phyloP scores from a whole-genome alignment of 2,888 invertebrate genomes.

The Bellardia pandia region DNA sequence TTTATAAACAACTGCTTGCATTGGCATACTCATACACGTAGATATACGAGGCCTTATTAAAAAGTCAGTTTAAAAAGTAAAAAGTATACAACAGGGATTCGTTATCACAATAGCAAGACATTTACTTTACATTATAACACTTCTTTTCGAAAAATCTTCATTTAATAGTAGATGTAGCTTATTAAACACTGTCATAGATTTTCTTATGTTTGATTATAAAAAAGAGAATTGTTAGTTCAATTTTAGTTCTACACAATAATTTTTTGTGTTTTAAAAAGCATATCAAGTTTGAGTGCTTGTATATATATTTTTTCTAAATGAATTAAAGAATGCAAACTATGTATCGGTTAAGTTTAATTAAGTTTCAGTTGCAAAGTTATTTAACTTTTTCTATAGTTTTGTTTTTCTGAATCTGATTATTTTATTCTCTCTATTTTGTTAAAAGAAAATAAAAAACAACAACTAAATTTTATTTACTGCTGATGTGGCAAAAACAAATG shows the following conservation, averaged over 20 bases:
- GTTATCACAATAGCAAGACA: no score
- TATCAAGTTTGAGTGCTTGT: background rate
- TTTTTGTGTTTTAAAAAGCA: background rate
- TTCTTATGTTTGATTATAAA: background rate
- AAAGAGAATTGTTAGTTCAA: background rate
- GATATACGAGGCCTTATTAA: background rate
- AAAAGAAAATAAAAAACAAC: background rate
- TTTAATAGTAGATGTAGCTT: no score
- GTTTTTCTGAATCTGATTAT: slow-evolving; percentile 20
- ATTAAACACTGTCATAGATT: no score
- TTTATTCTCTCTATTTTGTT: background rate
- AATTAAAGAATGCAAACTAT: slow-evolving; percentile 64
- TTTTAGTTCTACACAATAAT: background rate
- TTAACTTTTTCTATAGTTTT: slow-evolving; percentile 31
- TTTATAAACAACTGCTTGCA: slow-evolving; percentile 10
- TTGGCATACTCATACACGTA: background rate
- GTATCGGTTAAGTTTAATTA: slow-evolving; percentile 66
- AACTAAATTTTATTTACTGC: slow-evolving; percentile 3
- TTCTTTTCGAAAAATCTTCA: no score
- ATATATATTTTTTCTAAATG: slow-evolving; percentile 29
- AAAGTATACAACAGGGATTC: background rate
- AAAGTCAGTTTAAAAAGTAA: background rate
- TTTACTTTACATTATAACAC: no score
- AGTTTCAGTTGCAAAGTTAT: slow-evolving; percentile 60
- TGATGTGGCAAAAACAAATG: background rate